Evolutionary conservation across 2,113 vertebrate genomes (phyloP).

Genomic region (Todiramphus chloris): DNA sequence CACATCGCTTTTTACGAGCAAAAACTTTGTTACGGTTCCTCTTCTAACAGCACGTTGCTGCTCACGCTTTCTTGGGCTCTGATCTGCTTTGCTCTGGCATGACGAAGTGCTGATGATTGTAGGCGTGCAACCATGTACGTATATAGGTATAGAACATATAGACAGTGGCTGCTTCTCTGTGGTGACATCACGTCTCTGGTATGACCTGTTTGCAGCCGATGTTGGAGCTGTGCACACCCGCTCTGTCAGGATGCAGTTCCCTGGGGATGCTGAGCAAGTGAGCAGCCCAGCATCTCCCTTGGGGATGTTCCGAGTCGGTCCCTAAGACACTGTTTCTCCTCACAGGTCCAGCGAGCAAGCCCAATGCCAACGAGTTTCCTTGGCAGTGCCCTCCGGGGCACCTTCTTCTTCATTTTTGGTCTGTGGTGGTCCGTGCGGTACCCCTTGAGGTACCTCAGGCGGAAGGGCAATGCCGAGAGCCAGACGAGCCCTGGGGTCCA

Average conservation of each 20-base stretch:
- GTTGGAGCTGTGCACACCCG: accelerated
- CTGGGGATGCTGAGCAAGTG: background rate
- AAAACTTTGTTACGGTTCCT: background rate
- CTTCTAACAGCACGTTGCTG: background rate
- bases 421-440: conserved; percentile 88
- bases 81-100: background rate
- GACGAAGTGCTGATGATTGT: background rate
- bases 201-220: background rate
- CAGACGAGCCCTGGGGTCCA: conserved; percentile 19
- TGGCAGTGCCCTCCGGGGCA: conserved; percentile 89
- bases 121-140: accelerated
- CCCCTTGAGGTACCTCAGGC: conserved; percentile 76
- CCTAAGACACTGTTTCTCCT: background rate
- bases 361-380: conserved; percentile 84
- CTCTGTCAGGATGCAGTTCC: accelerated
- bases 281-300: background rate
- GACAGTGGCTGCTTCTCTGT: background rate
- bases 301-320: background rate
- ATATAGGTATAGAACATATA: accelerated
- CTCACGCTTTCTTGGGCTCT: accelerated
- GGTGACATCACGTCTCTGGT: background rate
- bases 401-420: conserved; percentile 87
- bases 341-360: background rate
- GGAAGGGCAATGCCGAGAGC: conserved; percentile 29
- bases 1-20: background rate